Evolutionary conservation across 1,140 invertebrate genomes (phyloP).

Genomic region (Drosophila seguyi): DNA sequence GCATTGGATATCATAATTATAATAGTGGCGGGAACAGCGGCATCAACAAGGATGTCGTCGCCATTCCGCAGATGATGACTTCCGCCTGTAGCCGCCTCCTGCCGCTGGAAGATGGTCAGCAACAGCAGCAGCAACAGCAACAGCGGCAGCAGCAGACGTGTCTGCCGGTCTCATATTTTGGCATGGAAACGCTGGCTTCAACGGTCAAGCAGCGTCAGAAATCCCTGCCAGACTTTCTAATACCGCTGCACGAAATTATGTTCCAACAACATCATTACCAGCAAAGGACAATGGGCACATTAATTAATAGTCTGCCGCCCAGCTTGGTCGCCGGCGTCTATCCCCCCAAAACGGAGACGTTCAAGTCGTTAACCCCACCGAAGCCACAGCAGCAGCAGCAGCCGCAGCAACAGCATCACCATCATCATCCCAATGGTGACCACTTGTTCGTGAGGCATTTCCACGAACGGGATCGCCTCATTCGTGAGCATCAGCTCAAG

Average conservation of each 20-base stretch:
- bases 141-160: constrained; percentile 61
- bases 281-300: constrained; percentile 69
- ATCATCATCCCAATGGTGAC: constrained; percentile 59
- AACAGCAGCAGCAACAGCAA: neutral
- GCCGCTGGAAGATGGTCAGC: constrained; percentile 1
- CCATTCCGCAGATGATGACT: constrained; percentile 43
- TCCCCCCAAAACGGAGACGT: constrained; percentile 61
- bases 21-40: constrained; percentile 35
- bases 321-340: constrained; percentile 32
- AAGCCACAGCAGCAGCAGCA: constrained; percentile 58
- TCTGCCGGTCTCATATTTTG: constrained; percentile 70
- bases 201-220: constrained; percentile 60
- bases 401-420: constrained; percentile 36
- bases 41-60: constrained; percentile 39
- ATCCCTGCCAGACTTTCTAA: constrained; percentile 79
- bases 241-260: constrained; percentile 79
- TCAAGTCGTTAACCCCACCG: constrained; percentile 74
- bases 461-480: constrained; percentile 83
- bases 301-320: constrained; percentile 77
- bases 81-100: constrained; percentile 24
- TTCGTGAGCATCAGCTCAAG: constrained; percentile 83
- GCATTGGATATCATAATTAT: constrained; percentile 76
- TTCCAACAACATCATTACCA: constrained; percentile 65
- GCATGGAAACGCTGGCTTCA: constrained; percentile 60
- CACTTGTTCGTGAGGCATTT: constrained; percentile 81